These are phyloP conservation scores for Procambarus clarkii DNA, from an alignment of 1,140 invertebrate genomes.

Conservation along the genomic window DNA sequence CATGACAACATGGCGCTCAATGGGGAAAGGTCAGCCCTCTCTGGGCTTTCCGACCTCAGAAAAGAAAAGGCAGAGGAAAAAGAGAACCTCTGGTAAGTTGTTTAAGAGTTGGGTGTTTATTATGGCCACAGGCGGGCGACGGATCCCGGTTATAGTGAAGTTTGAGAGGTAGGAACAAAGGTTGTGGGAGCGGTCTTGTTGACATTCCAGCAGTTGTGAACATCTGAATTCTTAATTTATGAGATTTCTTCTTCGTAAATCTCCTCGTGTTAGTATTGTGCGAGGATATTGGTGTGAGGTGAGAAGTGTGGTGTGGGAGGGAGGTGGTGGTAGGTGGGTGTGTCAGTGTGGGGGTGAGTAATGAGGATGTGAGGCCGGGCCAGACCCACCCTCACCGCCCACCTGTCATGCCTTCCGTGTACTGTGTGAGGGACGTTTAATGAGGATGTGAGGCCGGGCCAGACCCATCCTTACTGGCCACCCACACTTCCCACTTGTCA, in stretches of 20 bases:
- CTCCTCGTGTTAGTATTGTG: neutral
- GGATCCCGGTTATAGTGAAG: neutral
- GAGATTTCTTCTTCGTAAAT: neutral
- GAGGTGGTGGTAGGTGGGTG: neutral
- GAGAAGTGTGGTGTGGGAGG: neutral
- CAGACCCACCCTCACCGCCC: too few species aligned
- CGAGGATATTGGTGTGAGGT: neutral
- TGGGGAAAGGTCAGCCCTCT: conserved; percentile 72
- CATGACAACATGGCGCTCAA: conserved; percentile 72
- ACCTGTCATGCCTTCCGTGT: too few species aligned
- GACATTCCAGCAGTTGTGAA: conserved; percentile 42
- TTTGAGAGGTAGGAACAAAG: neutral
- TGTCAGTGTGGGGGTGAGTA: neutral
- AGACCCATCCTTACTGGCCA: too few species aligned
- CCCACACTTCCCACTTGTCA: too few species aligned
- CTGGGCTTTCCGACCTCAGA: conserved; percentile 71
- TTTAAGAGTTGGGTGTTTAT: neutral
- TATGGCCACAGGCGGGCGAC: neutral
- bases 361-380: too few species aligned
- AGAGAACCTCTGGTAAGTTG: conserved; percentile 76
- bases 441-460: too few species aligned
- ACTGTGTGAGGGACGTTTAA: too few species aligned
- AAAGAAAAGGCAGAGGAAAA: conserved; percentile 75
- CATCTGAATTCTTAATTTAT: conserved; percentile 11
- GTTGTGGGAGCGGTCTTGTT: conserved; percentile 35